phyloP scores from a whole-genome alignment of 2,888 invertebrate species.

The Pachycephus smyrnensis region DNA sequence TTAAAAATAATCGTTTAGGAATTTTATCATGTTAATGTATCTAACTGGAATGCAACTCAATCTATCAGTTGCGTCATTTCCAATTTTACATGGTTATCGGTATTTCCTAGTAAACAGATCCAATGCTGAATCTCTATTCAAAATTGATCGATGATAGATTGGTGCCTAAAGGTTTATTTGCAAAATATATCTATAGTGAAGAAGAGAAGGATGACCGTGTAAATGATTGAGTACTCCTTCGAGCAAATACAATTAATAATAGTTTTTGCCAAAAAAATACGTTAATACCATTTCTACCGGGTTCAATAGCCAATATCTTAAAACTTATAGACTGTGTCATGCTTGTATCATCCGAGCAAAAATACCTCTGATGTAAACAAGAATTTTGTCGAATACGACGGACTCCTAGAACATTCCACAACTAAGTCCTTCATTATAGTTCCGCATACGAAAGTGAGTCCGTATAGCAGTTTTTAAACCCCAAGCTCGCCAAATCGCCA shows the following conservation, averaged over 20 bases:
- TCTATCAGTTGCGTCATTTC: neutral
- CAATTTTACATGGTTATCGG: neutral
- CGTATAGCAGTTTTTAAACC: too few species aligned
- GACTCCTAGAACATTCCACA: too few species aligned
- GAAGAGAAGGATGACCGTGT: neutral
- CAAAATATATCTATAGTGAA: neutral
- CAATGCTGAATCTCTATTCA: neutral
- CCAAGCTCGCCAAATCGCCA: too few species aligned
- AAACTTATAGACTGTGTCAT: neutral
- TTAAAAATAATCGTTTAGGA: neutral
- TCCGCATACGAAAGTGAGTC: too few species aligned
- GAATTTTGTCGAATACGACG: too few species aligned
- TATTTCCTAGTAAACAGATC: neutral
- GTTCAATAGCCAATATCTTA: neutral
- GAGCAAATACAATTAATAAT: neutral
- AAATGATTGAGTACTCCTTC: neutral
- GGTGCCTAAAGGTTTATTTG: neutral
- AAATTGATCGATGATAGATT: neutral
- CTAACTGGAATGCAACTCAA: neutral
- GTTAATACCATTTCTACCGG: neutral
- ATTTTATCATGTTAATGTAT: neutral
- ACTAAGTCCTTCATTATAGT: too few species aligned
- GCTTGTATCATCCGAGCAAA: neutral
- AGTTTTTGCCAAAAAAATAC: neutral
- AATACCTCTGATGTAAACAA: neutral